Conservation (phyloP, 2,888 invertebrate genomes). For the Empis stercorea region DNA sequence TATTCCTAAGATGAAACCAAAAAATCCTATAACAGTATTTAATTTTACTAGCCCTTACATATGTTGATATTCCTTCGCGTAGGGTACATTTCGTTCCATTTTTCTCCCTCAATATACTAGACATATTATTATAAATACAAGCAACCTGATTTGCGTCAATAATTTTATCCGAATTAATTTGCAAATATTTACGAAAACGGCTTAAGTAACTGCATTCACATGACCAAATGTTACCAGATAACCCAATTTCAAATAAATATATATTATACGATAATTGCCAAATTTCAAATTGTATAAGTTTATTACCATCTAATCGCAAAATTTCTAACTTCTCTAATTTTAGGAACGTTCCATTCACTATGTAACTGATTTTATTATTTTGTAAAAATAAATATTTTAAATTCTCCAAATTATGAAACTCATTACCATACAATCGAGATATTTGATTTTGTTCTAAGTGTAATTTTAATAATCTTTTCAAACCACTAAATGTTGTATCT, state of each 20-base stretch:
- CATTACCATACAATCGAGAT: constrained; percentile 64
- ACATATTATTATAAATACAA: constrained; percentile 62
- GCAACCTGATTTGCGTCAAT: constrained; percentile 63
- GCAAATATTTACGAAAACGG: constrained; percentile 67
- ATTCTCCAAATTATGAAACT: constrained; percentile 68
- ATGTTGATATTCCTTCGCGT: constrained; percentile 57
- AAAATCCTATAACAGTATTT: constrained; percentile 64
- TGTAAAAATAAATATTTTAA: constrained; percentile 78
- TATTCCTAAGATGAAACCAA: constrained; percentile 60
- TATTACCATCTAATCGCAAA: constrained; percentile 72
- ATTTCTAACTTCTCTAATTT: constrained; percentile 71
- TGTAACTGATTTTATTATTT: constrained; percentile 67
- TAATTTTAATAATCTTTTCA: constrained; percentile 62
- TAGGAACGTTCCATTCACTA: constrained; percentile 75
- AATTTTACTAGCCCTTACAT: constrained; percentile 48
- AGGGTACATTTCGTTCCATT: constrained; percentile 66
- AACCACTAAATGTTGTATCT: constrained; percentile 83
- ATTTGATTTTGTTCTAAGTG: constrained; percentile 82
- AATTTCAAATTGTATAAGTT: constrained; percentile 66
- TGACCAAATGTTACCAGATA: constrained; percentile 79
- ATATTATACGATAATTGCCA: constrained; percentile 77
- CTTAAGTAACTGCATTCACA: constrained; percentile 79
- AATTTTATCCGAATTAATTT: constrained; percentile 65
- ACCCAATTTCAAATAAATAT: constrained; percentile 72
- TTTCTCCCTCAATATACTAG: constrained; percentile 61